These are phyloP conservation scores for Arothron firmamentum DNA, from an alignment of 2,113 vertebrate genomes.

Conservation along the genomic window DNA sequence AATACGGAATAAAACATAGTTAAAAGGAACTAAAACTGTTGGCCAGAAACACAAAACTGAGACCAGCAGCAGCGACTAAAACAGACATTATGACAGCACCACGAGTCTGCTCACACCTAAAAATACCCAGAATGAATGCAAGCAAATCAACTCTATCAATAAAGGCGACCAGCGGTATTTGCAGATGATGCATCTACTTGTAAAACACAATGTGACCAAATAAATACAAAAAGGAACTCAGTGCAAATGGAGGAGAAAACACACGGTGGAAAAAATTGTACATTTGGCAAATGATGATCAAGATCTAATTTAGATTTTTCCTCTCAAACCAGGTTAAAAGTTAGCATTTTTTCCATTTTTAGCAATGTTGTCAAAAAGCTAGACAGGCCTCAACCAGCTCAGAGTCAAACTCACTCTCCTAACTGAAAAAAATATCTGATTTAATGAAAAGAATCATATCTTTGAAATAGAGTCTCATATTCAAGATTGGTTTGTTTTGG, in stretches of 20 bases:
- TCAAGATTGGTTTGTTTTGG: background rate
- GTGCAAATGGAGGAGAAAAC: slow-evolving; percentile 37
- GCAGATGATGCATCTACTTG: too few relatives aligned
- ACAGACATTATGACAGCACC: slow-evolving; percentile 16
- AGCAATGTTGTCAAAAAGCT: too few relatives aligned
- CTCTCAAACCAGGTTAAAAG: background rate
- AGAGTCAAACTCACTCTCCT: too few relatives aligned
- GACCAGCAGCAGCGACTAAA: slow-evolving; percentile 7
- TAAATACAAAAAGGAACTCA: slow-evolving; percentile 40
- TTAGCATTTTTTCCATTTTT: too few relatives aligned
- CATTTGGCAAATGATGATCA: slow-evolving; percentile 31
- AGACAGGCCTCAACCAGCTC: background rate
- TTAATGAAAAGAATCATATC: too few relatives aligned
- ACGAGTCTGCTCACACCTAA: background rate
- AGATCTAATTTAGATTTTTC: background rate
- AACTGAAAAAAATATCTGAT: too few relatives aligned
- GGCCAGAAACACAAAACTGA: background rate
- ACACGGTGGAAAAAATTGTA: slow-evolving; percentile 5
- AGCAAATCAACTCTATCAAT: background rate
- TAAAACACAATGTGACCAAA: slow-evolving; percentile 21
- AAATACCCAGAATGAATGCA: slow-evolving; percentile 1
- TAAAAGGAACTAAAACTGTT: slow-evolving; percentile 6
- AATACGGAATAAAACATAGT: background rate
- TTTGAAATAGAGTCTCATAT: background rate
- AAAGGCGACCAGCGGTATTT: background rate